Base-by-base conservation (phyloP, 2,113 vertebrate genomes). In the Synodontis membranacea region DNA sequence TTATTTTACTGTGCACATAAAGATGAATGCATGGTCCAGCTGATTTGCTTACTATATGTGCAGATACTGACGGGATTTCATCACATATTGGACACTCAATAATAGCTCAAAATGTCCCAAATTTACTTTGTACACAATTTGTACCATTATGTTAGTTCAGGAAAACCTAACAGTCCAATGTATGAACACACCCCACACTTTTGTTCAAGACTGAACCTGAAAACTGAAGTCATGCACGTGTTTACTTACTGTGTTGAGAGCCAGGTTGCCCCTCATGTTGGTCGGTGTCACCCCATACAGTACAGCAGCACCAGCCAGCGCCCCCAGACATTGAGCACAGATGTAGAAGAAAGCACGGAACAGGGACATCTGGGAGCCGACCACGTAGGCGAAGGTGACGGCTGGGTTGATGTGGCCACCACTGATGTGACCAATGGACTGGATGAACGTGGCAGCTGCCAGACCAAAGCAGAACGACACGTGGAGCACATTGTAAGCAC, bases 401-500 rank as follows among this genome's bases (percentile, higher is more conserved):
- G 97, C 98, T 4, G 98, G 98, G 92, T 98, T 99, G 95, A 98
- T 92, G 90, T 98, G 97, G 89, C 97, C 97, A 19, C 98, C 97
- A 3, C 98, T 99, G 93, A 99, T 96, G 84, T 97, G 96, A 81
- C 97, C 97, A 44, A 99, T 94, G 70, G 95, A 93, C 92, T 98
- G 97, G 92, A 98, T 96, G 90, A 98, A 87, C 0, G 97, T 99
- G 91, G 97, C 96, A 56, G 97, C 94, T 9, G 96, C 96, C 93
- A 99, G 90, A 62, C 97, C 97, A 70, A 98, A 99, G 93, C 96
- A 97, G 91, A 99, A 90, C 87, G 97, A 96, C 76, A 98, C 94
- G 74, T 96, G 96, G 74, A 99, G 91, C 83, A 98, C 94, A 39
- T 96, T 96, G 85, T 94, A 92, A 80, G 97, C 94, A 54, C 96